A percentile compares a stretch with the other conserved stretches of the same genome.
Evolutionary conservation across 1,140 invertebrate species (phyloP).

Genomic region (Pantala flavescens): DNA sequence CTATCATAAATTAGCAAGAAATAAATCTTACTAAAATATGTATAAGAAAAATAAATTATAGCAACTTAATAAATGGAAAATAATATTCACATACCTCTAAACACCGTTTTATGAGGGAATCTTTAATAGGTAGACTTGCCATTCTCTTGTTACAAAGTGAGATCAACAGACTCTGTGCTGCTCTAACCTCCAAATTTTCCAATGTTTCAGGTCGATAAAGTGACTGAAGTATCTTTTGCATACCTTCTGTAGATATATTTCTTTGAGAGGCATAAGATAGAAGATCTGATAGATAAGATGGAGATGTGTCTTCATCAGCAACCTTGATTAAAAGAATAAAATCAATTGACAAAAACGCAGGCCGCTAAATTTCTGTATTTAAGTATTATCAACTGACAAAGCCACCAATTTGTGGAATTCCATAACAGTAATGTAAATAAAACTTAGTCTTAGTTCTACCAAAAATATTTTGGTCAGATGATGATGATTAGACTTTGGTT

Average conservation of each 20-base stretch:
- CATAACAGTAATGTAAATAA: no score
- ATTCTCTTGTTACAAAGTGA: conserved; percentile 13
- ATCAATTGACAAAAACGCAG: no score
- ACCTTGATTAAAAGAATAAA: neutral
- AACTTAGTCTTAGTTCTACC: no score
- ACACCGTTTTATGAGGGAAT: neutral
- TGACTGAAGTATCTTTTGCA: conserved; percentile 22
- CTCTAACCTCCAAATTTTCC: conserved; percentile 20
- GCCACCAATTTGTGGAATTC: no score
- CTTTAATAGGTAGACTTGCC: neutral
- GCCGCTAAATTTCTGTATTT: no score
- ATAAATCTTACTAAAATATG: no score
- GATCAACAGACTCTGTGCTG: conserved; percentile 22
- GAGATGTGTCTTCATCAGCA: neutral
- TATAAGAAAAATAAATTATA: no score
- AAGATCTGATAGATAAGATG: conserved; percentile 36
- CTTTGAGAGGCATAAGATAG: conserved; percentile 39
- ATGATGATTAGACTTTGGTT: no score
- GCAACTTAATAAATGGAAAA: no score
- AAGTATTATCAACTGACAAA: no score
- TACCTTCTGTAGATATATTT: conserved; percentile 36
- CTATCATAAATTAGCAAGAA: no score
- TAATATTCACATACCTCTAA: neutral
- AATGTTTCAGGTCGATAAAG: conserved; percentile 16
- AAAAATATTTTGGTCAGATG: no score